Conservation (phyloP, 2,113 vertebrate species). For the Amphilophus citrinellus region DNA sequence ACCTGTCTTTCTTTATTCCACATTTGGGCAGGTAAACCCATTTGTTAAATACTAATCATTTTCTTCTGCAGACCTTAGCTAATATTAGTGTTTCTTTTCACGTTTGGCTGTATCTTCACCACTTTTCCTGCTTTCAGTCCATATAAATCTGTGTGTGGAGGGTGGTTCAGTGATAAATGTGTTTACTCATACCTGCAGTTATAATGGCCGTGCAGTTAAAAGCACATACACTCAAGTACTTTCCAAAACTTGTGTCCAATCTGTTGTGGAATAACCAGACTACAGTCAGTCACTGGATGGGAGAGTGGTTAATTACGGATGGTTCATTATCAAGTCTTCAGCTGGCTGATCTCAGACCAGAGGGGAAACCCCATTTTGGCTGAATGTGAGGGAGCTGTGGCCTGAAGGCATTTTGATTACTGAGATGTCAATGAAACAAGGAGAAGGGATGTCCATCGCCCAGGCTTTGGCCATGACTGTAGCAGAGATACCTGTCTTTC, state of each 20-base stretch:
- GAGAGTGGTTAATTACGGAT: conserved; percentile 45
- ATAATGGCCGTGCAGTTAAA: neutral
- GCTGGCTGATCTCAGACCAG: conserved; percentile 52
- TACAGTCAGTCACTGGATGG: conserved; percentile 11
- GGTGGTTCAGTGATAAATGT: neutral
- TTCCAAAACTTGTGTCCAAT: conserved; percentile 2
- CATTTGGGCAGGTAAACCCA: too few species aligned
- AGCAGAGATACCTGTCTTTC: too few species aligned
- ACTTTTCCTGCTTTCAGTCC: too few species aligned
- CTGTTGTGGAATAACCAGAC: conserved; percentile 33
- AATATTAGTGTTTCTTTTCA: too few species aligned
- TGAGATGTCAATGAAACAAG: conserved; percentile 88
- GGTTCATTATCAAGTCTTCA: conserved; percentile 25
- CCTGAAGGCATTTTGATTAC: conserved; percentile 29
- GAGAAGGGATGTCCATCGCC: conserved; percentile 90
- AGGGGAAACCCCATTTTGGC: conserved; percentile 15
- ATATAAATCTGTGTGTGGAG: neutral
- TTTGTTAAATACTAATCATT: too few species aligned
- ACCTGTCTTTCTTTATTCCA: too few species aligned
- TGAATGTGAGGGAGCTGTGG: conserved; percentile 42
- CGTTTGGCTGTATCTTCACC: too few species aligned
- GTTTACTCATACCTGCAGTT: neutral
- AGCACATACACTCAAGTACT: neutral
- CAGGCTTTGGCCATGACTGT: too few species aligned
- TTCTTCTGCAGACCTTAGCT: too few species aligned